Base-by-base conservation (phyloP, 1,140 invertebrate species). In the Drosophila sucinea region DNA sequence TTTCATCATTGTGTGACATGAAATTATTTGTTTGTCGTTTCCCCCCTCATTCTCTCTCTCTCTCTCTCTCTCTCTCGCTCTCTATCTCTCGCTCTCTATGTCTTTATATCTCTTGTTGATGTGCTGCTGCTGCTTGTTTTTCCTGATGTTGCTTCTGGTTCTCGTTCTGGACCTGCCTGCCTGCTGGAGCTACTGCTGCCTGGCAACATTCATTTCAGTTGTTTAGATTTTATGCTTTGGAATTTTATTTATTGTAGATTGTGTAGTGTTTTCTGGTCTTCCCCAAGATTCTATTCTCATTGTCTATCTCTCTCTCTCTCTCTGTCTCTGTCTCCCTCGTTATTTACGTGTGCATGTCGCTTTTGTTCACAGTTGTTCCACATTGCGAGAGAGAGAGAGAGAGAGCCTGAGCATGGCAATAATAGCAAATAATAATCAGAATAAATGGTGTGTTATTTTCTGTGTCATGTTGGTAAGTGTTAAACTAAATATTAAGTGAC, bases 1-100 rank as follows among this genome's bases (percentile, higher is more conserved):
- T 87, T 87, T 87, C 83, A 87, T 87, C 83, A 87, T 87, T 87
- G 83, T 86, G 83, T 83, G 83, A 87, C 83, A 87, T 87, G 76
- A 60, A 87, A 87, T 87, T 87, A 87, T 87, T 87, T 87, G 72
- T 87, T 87, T 51, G 44, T 51, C 44, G 44, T 51, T 51, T 51
- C 17, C 44, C 44, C 23, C 44, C 6, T 6, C 44, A 17, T 1
- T 2, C 8, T 17, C 41, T 5, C 8, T 33, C 6, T 35, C 35
- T 41, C 40, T 8, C 11, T 41, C 11, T 11, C 40, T 4, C 40
- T 4, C n/a, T 17, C n/a, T 4, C 0, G 4, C 44, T 8, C 23
- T 73, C n/a, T 51, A 17, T 33, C 56, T 10, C 17, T 38, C 25
- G 0, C 27, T 33, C 51, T 55, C 62, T 5, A 33, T 33, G 3